These are phyloP conservation scores for Muscidifurax raptorellus DNA, from an alignment of 1,140 invertebrate species.

Conservation along the genomic window DNA sequence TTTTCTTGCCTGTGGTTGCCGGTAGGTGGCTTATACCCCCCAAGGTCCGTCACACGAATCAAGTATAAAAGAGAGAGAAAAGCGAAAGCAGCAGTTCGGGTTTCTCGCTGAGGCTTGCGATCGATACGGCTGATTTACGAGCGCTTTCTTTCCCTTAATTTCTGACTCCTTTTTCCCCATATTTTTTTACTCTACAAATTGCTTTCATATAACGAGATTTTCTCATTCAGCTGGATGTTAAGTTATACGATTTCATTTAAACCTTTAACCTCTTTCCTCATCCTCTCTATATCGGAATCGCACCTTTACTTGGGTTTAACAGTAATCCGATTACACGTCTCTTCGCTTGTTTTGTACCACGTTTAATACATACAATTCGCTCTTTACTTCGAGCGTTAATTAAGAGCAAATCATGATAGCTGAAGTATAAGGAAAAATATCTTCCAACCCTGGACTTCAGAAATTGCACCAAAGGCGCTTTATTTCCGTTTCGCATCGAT, in stretches of 20 bases:
- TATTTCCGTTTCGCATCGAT: no score
- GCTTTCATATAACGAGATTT: conserved; percentile 25
- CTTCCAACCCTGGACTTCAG: no score
- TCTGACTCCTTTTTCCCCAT: background rate
- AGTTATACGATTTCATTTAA: conserved; percentile 27
- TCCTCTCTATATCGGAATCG: background rate
- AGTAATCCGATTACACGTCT: background rate
- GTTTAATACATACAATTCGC: no score
- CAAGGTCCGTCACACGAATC: background rate
- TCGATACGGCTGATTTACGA: conserved; percentile 68
- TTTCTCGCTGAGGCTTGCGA: conserved; percentile 41
- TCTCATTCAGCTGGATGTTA: background rate
- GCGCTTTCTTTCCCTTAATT: conserved; percentile 31
- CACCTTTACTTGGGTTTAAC: background rate
- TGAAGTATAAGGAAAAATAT: no score
- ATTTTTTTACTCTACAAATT: conserved; percentile 20
- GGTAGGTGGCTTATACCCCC: no score
- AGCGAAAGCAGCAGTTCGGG: no score
- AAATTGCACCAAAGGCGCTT: no score
- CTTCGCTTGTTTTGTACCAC: no score
- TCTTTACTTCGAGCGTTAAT: no score
- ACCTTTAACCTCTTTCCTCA: background rate
- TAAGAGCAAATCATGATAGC: no score
- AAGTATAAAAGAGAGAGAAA: background rate
- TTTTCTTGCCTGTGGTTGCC: background rate